phyloP scores from a whole-genome alignment of 2,797 vertebrate genomes.

The Monodelphis domestica region DNA sequence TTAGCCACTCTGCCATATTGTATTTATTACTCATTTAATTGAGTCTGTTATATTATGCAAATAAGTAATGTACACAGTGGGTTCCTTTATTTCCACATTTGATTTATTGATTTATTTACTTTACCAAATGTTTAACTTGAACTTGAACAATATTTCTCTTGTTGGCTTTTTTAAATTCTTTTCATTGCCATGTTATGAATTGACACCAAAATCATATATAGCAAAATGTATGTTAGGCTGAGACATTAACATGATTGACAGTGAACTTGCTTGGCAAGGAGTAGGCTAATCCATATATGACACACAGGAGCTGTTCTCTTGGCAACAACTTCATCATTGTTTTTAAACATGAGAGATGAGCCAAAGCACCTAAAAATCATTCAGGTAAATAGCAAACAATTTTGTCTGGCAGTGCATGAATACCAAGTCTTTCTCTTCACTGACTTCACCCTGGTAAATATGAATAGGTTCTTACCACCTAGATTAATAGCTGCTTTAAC shows the following conservation, averaged over 20 bases:
- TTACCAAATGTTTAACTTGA: constrained; percentile 46
- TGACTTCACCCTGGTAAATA: constrained; percentile 64
- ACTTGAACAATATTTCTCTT: constrained; percentile 62
- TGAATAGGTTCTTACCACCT: constrained; percentile 67
- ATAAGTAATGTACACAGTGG: constrained; percentile 32
- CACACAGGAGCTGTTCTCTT: constrained; percentile 70
- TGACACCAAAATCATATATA: constrained; percentile 52
- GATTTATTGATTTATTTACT: constrained; percentile 50
- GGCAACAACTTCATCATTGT: constrained; percentile 80
- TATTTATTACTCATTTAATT: constrained; percentile 30
- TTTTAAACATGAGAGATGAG: constrained; percentile 79
- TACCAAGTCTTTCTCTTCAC: constrained; percentile 47
- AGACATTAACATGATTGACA: constrained; percentile 72
- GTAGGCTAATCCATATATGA: constrained; percentile 72
- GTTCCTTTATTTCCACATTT: constrained; percentile 40
- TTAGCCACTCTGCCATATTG: background rate
- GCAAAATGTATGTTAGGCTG: constrained; percentile 55
- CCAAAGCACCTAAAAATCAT: constrained; percentile 71
- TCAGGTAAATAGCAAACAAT: constrained; percentile 77
- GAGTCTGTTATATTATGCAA: background rate
- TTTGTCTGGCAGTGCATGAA: constrained; percentile 71
- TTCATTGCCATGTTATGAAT: constrained; percentile 61
- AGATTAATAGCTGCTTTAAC: constrained; percentile 75
- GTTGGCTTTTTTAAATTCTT: constrained; percentile 50
- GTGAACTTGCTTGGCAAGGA: constrained; percentile 66